Evolutionary conservation across 2,888 invertebrate genomes (phyloP).

Genomic region (Ceramica pisi): DNA sequence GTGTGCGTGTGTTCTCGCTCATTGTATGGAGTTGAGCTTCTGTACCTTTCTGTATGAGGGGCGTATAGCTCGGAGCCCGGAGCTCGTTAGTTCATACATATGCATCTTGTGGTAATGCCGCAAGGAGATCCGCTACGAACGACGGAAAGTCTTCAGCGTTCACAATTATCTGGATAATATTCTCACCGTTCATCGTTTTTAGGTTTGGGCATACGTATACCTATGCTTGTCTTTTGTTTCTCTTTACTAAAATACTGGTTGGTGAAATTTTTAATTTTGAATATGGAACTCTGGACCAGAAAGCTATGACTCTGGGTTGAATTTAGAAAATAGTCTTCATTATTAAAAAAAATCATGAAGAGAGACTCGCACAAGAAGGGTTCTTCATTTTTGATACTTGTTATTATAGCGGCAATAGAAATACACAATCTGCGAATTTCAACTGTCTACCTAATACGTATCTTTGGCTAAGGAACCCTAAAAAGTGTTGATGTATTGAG

Average conservation of each 20-base stretch:
- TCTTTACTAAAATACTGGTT: background rate
- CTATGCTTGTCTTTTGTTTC: background rate
- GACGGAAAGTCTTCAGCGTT: constrained; percentile 37
- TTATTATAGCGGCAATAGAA: too few relatives aligned
- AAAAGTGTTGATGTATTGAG: too few relatives aligned
- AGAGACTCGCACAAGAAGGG: too few relatives aligned
- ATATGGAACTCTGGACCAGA: background rate
- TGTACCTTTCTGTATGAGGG: background rate
- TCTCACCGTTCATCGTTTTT: background rate
- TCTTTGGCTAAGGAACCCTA: too few relatives aligned
- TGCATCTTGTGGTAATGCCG: constrained; percentile 45
- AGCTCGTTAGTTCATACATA: constrained; percentile 47
- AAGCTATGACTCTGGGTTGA: too few relatives aligned
- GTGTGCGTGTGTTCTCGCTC: background rate
- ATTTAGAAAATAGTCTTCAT: too few relatives aligned
- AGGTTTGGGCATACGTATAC: background rate
- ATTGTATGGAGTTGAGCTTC: background rate
- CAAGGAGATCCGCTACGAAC: constrained; percentile 42
- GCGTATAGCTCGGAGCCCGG: constrained; percentile 34
- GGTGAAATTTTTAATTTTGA: background rate
- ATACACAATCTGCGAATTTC: too few relatives aligned
- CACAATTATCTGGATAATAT: constrained; percentile 38
- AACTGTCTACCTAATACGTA: too few relatives aligned
- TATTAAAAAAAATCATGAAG: too few relatives aligned
- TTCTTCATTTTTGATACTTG: too few relatives aligned